Evolutionary conservation across 2,113 vertebrate genomes (phyloP), one percentile per base, ranked within the genome.

Genomic region (Glaucomys volans): DNA sequence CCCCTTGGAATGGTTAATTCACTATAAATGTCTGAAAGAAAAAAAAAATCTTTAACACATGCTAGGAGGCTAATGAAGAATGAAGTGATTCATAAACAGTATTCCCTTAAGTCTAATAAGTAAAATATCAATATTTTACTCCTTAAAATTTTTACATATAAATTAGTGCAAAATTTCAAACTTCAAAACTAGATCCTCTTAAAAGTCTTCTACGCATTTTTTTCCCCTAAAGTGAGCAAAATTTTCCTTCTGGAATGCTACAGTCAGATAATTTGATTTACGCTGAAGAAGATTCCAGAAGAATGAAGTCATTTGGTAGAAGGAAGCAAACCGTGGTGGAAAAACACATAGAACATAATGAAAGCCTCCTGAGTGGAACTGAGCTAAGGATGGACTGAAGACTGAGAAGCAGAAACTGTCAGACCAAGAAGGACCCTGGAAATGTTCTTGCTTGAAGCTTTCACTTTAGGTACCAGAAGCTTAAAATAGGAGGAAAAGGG

Each of bases 1-100:
- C 18, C 9, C 4, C 18, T 90, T 76, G 37, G 10, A 96, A 96
- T 94, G 79, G 67, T 66, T 94, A 50, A 84, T 93, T 30, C 44
- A 83, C 14, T 95, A 92, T 54, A 96, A 95, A 96, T 83, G 35
- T 30, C 88, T 57, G 22, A 95, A 89, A 28, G 37, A 87, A 79
- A 85, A 35, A 13, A 22, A 91, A 97, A 77, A 88, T n/a, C 18
- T 87, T 93, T 62, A 94, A 0, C 50, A 62, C 79, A 64, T 16
- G 9, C 0, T 94, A 35, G 44, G 37, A 95, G 14, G 52, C 44
- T 95, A 94, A 87, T 87, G 84, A 94, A 92, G 10, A 96, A 64
- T n/a, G 11, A 77, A 62, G 8, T 74, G 20, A 71, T 77, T 94
- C 40, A 93, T 83, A 92, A 85, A n/a, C 52, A 89, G 50, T 77